Evolutionary conservation across 2,888 invertebrate genomes (phyloP).

Genomic region (Pandemis cinnamomeana): DNA sequence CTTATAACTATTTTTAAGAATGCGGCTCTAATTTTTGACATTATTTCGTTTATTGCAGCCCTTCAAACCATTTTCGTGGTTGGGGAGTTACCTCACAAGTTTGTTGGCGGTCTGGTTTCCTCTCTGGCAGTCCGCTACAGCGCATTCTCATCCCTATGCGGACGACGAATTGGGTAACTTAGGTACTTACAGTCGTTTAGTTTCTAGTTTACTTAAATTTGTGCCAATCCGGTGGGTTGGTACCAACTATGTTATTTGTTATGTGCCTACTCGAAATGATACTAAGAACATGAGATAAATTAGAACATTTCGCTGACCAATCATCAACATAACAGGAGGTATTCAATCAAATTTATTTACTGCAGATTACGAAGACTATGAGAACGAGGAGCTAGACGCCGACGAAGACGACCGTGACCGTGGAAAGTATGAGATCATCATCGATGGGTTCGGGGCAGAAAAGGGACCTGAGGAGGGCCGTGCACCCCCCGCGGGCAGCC

Average conservation of each 20-base stretch:
- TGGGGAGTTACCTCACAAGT: slow-evolving; percentile 82
- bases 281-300: background rate
- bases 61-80: slow-evolving; percentile 81
- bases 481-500: slow-evolving; percentile 65
- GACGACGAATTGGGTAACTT: slow-evolving; percentile 81
- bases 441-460: slow-evolving; percentile 65
- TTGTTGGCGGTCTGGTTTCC: slow-evolving; percentile 79
- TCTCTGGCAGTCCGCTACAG: slow-evolving; percentile 71
- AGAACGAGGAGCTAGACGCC: slow-evolving; percentile 69
- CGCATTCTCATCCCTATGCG: slow-evolving; percentile 70
- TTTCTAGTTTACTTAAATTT: background rate
- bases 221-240: too few species aligned
- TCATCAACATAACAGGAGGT: background rate
- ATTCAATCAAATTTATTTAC: background rate
- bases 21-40: too few species aligned
- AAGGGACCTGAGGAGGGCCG: slow-evolving; percentile 65
- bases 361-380: slow-evolving; percentile 78
- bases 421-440: slow-evolving; percentile 78
- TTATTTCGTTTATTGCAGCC: slow-evolving; percentile 69
- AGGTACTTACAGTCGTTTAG: background rate
- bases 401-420: slow-evolving; percentile 71
- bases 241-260: too few species aligned
- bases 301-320: background rate
- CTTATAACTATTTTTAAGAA: too few species aligned
- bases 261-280: background rate